phyloP scores from a whole-genome alignment of 2,888 invertebrate species.

The Leucophora obtusa region DNA sequence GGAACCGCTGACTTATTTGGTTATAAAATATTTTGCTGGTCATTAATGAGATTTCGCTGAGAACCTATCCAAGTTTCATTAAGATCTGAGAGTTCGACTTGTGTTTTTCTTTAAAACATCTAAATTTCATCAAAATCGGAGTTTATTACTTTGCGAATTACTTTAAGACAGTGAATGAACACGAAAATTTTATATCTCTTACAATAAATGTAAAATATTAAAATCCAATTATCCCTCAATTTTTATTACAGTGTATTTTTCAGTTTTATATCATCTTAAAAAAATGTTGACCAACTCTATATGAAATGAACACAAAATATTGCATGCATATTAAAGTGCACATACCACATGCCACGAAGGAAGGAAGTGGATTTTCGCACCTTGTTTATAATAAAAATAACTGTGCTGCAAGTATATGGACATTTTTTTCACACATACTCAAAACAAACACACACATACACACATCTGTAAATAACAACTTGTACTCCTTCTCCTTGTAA shows the following conservation, averaged over 20 bases:
- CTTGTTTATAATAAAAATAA: conserved; percentile 59
- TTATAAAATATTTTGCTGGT: too few relatives aligned
- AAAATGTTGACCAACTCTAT: conserved; percentile 37
- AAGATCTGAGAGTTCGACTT: too few relatives aligned
- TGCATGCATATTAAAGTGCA: conserved; percentile 39
- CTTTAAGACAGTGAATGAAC: too few relatives aligned
- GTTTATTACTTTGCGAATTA: too few relatives aligned
- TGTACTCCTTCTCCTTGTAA: conserved; percentile 42
- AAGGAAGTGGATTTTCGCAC: conserved; percentile 67
- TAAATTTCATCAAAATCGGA: too few relatives aligned
- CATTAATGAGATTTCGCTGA: too few relatives aligned
- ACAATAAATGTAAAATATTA: too few relatives aligned
- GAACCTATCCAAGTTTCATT: too few relatives aligned
- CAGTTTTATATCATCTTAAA: conserved; percentile 38
- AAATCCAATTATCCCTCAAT: too few relatives aligned
- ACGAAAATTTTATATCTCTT: too few relatives aligned
- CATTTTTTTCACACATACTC: neutral
- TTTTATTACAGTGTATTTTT: conserved; percentile 1
- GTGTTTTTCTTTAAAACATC: too few relatives aligned
- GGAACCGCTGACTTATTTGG: too few relatives aligned
- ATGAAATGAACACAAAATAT: conserved; percentile 22
- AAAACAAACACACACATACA: neutral
- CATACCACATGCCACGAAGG: conserved; percentile 44
- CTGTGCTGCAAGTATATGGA: conserved; percentile 33
- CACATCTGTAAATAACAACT: conserved; percentile 33